phyloP scores from a whole-genome alignment of 2,888 invertebrate species.

The Mesoligia furuncula region DNA sequence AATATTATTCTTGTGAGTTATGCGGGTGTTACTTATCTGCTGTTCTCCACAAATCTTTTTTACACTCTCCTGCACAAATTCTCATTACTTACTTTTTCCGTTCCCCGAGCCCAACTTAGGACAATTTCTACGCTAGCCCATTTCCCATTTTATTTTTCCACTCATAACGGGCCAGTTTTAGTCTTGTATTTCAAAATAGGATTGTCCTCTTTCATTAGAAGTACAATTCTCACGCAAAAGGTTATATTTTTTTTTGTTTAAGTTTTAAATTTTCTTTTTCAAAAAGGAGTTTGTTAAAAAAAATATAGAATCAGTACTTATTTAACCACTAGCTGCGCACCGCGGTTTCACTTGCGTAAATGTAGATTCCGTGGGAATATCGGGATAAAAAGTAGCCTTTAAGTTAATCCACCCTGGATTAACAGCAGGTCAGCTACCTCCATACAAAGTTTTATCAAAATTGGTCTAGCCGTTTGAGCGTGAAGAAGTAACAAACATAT shows the following conservation, averaged over 20 bases:
- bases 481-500: no score
- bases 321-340: neutral
- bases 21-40: constrained; percentile 26
- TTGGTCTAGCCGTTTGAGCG: no score
- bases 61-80: constrained; percentile 30
- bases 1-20: constrained; percentile 14
- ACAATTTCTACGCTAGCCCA: neutral
- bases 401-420: no score
- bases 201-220: constrained; percentile 18
- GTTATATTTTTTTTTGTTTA: neutral
- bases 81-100: constrained; percentile 42
- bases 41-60: constrained; percentile 40
- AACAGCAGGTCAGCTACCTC: no score
- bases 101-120: constrained; percentile 1
- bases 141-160: constrained; percentile 33
- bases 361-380: no score
- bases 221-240: neutral
- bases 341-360: no score
- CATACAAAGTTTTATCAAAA: no score
- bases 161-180: constrained; percentile 29
- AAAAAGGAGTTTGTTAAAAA: neutral
- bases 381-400: no score
- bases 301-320: neutral
- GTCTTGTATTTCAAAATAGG: constrained; percentile 24
- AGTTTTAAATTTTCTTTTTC: no score